These are phyloP conservation scores for Osmoderma eremita DNA, from an alignment of 2,888 invertebrate genomes.

Conservation along the genomic window DNA sequence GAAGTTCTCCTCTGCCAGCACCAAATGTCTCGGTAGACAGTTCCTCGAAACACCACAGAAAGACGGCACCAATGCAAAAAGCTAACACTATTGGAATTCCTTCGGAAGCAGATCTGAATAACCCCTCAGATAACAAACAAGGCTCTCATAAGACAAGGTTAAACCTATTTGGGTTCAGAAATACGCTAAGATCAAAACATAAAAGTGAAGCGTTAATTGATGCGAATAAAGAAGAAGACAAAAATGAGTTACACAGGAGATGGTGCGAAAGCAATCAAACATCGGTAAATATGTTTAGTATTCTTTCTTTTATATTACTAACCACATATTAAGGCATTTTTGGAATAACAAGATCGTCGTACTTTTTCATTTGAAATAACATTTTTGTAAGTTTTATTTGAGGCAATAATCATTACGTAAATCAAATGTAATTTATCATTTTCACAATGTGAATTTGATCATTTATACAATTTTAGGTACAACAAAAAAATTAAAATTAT, in stretches of 20 bases:
- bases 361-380: too few species aligned
- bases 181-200: conserved; percentile 67
- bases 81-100: conserved; percentile 73
- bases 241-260: conserved; percentile 60
- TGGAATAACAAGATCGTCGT: conserved; percentile 6
- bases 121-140: conserved; percentile 64
- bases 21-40: conserved; percentile 47
- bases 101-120: conserved; percentile 64
- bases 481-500: too few species aligned
- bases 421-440: too few species aligned
- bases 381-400: too few species aligned
- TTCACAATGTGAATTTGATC: too few species aligned
- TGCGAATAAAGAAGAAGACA: conserved; percentile 56
- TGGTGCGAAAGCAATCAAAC: conserved; percentile 64
- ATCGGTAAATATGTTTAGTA: conserved; percentile 54
- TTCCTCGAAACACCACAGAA: conserved; percentile 53
- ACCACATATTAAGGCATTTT: conserved; percentile 5
- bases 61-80: conserved; percentile 57
- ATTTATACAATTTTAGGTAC: too few species aligned
- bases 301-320: conserved; percentile 14
- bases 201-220: conserved; percentile 63
- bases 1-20: conserved; percentile 63
- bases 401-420: too few species aligned
- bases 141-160: conserved; percentile 57
- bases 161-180: conserved; percentile 70